Evolutionary conservation across 2,797 vertebrate genomes (phyloP), one percentile per base, ranked within the genome.

Genomic region (Argentina silus): DNA sequence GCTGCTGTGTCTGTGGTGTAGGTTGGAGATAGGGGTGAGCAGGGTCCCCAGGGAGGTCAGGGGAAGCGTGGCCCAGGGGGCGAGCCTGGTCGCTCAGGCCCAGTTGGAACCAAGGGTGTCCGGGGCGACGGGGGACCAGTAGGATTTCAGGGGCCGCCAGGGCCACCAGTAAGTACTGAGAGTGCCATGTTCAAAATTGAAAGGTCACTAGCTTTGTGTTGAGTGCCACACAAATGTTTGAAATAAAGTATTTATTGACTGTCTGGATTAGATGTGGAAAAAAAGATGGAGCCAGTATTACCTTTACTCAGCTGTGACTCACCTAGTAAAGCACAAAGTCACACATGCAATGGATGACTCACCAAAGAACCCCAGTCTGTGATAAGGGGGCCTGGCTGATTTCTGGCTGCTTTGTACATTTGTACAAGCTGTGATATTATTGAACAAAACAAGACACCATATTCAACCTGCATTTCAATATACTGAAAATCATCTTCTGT

Each of bases 11-110:
- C 27, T 80, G 47, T 36, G 68, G 57, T 86, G 64, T 82, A 95
- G 94, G 85, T 85, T 70, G 93, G 94, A 86, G 93, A 91, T 70
- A 77, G 76, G 68, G 93, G 90, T 23, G 74, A 77, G 56, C 77
- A 62, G 57, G 93, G 93, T n/a, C 88, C 88, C 80, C 90, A 84
- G 83, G 94, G 93, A 80, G 70, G 55, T 61, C 81, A 81, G 60
- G 94, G 94, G 2, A 88, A 92, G 78, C 91, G 91, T 42, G 93
- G 94, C 3, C 80, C 91, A 17, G 91, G 60, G 62, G 93, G 94
- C 64, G 86, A 91, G 69, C 50, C 74, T 73, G 94, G 93, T 70
- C 85, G 68, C 27, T 85, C 90, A 69, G 95, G 94, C 56, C 80
- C 82, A 0, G 70, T 80, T 0, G 92, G 94, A 81, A 83, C 89